A percentile compares a stretch with the other conserved stretches of the same genome.
phyloP scores from a whole-genome alignment of 64 coral and sea anemone genomes.

The Montipora capricornis region DNA sequence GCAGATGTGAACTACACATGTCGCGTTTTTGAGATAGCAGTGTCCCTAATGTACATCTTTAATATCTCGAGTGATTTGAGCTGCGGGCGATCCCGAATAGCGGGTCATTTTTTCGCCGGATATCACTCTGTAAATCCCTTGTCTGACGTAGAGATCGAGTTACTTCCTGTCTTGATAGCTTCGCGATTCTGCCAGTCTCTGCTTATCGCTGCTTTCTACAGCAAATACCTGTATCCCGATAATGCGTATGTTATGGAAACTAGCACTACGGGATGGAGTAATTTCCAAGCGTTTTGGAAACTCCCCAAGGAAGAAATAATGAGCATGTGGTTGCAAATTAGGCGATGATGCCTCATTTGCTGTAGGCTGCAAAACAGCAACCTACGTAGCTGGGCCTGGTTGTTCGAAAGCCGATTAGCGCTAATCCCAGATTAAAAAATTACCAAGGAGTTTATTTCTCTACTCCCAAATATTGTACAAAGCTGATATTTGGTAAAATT shows the following conservation, averaged over 20 bases:
- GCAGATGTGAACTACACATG: slow-evolving; percentile 47
- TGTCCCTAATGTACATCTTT: slow-evolving; percentile 48
- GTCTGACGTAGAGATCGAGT: slow-evolving; percentile 43
- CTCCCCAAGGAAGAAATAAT: slow-evolving; percentile 37
- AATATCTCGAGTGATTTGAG: slow-evolving; percentile 28
- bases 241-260: slow-evolving; percentile 60
- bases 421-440: too few species aligned
- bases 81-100: slow-evolving; percentile 26
- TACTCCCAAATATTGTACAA: too few species aligned
- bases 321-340: slow-evolving; percentile 6
- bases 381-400: too few species aligned
- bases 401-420: too few species aligned
- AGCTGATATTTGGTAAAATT: too few species aligned
- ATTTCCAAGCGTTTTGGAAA: slow-evolving; percentile 59
- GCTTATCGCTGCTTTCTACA: slow-evolving; percentile 28
- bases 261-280: slow-evolving; percentile 44
- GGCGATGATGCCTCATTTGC: background rate
- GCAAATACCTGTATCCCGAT: background rate
- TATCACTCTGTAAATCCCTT: slow-evolving; percentile 65
- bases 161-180: slow-evolving; percentile 41
- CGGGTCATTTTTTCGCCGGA: slow-evolving; percentile 70
- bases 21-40: slow-evolving; percentile 59
- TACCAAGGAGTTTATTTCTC: too few species aligned
- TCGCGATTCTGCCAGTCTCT: slow-evolving; percentile 63
- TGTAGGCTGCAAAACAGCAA: too few species aligned